Evolutionary conservation across 2,888 invertebrate genomes (phyloP).

Genomic region (Meandrusa payeni): DNA sequence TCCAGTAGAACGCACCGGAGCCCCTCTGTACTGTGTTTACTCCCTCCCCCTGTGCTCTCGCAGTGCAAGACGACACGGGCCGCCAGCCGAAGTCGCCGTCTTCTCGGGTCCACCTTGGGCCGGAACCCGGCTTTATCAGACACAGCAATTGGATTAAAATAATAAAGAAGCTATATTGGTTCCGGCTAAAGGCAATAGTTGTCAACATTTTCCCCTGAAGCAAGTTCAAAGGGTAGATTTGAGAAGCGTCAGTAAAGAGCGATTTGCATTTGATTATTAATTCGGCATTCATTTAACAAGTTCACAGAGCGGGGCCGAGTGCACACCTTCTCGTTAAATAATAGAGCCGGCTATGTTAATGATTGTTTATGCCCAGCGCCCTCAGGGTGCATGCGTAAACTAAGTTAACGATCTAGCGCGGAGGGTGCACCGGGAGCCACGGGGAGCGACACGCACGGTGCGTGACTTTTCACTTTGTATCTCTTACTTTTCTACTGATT

Average conservation of each 20-base stretch:
- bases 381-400: conserved; percentile 14
- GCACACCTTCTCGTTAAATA: conserved; percentile 19
- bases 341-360: conserved; percentile 26
- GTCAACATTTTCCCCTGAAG: neutral
- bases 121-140: too few relatives aligned
- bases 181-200: conserved; percentile 6
- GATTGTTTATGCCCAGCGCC: conserved; percentile 22
- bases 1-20: too few relatives aligned
- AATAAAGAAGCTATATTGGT: too few relatives aligned
- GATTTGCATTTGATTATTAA: conserved; percentile 18
- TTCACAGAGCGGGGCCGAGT: conserved; percentile 14
- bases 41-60: too few relatives aligned
- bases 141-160: too few relatives aligned
- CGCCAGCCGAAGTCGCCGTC: too few relatives aligned
- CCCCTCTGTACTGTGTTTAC: too few relatives aligned
- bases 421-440: neutral
- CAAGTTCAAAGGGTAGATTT: conserved; percentile 3
- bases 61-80: too few relatives aligned
- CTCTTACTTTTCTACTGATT: too few relatives aligned
- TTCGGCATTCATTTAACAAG: conserved; percentile 16
- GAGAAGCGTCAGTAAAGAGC: conserved; percentile 5
- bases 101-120: too few relatives aligned
- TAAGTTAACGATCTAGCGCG: conserved; percentile 17
- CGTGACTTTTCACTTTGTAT: neutral
- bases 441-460: neutral